phyloP scores from a whole-genome alignment of 2,113 vertebrate genomes.

The Carettochelys insculpta region DNA sequence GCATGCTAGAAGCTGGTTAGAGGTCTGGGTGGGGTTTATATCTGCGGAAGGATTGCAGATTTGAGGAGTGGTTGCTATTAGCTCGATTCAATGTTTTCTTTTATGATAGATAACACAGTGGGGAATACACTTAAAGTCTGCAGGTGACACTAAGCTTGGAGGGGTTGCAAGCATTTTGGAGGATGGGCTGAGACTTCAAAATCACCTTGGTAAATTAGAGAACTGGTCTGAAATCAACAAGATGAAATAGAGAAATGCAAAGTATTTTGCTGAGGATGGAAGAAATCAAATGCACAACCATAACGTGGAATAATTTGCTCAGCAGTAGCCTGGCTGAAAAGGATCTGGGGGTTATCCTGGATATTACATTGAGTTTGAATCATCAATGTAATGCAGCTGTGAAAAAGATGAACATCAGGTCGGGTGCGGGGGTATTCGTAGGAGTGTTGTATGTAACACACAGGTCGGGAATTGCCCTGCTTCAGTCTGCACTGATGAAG shows the following conservation, averaged over 20 bases:
- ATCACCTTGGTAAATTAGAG: not conserved
- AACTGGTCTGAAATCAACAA: not conserved
- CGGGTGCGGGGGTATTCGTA: not conserved
- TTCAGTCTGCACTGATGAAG: not conserved
- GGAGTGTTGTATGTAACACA: not conserved
- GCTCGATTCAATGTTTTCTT: not conserved
- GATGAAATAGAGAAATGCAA: not conserved
- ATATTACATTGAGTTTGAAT: not conserved
- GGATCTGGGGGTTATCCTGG: not conserved
- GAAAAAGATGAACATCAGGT: not conserved
- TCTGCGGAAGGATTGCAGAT: slow-evolving; percentile 71
- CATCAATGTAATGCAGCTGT: not conserved
- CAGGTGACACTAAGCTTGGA: not conserved
- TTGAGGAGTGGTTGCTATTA: slow-evolving; percentile 53
- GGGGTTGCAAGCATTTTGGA: not conserved
- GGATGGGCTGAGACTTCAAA: not conserved
- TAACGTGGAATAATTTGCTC: not conserved
- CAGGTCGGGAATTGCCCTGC: not conserved
- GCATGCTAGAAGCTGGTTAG: slow-evolving; percentile 69
- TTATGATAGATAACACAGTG: not conserved
- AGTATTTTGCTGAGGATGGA: not conserved
- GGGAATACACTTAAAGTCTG: not conserved
- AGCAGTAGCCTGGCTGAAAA: not conserved
- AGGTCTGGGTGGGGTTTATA: slow-evolving; percentile 71
- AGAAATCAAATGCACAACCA: not conserved